Conservation (phyloP, 2,113 vertebrate species). For the Salvelinus sp. region DNA sequence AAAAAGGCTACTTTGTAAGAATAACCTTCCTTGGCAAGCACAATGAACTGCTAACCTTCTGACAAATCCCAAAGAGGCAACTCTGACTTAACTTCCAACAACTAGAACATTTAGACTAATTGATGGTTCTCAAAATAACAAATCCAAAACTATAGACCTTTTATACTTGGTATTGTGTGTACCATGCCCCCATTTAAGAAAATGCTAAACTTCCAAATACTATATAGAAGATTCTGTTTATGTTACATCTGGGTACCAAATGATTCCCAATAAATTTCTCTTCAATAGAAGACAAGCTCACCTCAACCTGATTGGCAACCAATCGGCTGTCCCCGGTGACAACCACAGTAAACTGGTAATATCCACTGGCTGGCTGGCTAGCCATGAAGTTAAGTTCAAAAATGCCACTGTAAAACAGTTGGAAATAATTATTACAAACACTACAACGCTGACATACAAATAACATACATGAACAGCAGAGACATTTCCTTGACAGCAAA, state of each 20-base stretch:
- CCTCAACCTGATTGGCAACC: slow-evolving; percentile 91
- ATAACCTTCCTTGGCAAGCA: slow-evolving; percentile 1
- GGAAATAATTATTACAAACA: slow-evolving; percentile 5
- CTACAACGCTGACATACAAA: background rate
- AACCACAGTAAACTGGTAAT: slow-evolving; percentile 89
- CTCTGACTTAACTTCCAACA: background rate
- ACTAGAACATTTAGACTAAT: background rate
- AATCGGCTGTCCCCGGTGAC: slow-evolving; percentile 87
- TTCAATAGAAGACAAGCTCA: slow-evolving; percentile 50
- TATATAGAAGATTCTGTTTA: too few species aligned
- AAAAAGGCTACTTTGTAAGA: background rate
- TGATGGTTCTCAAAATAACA: too few species aligned
- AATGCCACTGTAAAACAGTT: slow-evolving; percentile 74
- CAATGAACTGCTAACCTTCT: background rate
- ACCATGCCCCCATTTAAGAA: too few species aligned
- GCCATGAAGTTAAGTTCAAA: slow-evolving; percentile 95
- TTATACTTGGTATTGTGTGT: too few species aligned
- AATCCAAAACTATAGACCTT: too few species aligned
- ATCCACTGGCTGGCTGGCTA: slow-evolving; percentile 90
- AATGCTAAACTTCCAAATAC: too few species aligned
- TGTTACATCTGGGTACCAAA: too few species aligned
- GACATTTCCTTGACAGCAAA: too few species aligned
- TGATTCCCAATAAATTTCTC: too few species aligned
- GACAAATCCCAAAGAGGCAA: background rate
- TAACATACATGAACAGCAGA: background rate